Conservation (phyloP, 1,140 invertebrate genomes). For the Gonatopus flavifemur region DNA sequence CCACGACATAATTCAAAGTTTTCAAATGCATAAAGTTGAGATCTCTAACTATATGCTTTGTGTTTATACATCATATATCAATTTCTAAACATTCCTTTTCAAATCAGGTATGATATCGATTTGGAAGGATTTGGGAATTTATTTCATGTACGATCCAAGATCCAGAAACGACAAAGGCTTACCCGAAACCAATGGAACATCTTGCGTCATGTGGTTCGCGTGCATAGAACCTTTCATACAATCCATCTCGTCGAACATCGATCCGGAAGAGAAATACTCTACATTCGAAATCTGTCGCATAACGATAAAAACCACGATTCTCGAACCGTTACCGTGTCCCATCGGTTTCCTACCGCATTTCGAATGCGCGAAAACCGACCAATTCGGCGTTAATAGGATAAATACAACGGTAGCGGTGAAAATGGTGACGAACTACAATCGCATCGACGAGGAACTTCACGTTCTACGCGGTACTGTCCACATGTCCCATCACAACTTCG, state of each 20-base stretch:
- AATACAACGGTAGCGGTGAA: slow-evolving; percentile 26
- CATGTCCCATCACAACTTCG: slow-evolving; percentile 28
- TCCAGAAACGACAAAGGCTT: slow-evolving; percentile 30
- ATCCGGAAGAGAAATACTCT: slow-evolving; percentile 36
- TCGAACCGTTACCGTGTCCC: slow-evolving; percentile 41
- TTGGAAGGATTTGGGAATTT: slow-evolving; percentile 47
- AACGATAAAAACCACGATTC: slow-evolving; percentile 34
- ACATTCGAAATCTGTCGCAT: slow-evolving; percentile 37
- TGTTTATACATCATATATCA: no score
- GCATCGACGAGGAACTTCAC: slow-evolving; percentile 33
- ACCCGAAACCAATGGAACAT: slow-evolving; percentile 21
- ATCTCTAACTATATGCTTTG: no score
- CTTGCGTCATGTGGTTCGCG: slow-evolving; percentile 48
- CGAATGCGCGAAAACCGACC: slow-evolving; percentile 22
- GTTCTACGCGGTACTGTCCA: slow-evolving; percentile 32
- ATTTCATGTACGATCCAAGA: slow-evolving; percentile 46
- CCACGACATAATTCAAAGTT: no score
- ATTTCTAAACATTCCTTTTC: no score
- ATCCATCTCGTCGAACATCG: slow-evolving; percentile 33
- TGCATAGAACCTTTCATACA: slow-evolving; percentile 42
- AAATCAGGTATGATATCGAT: slow-evolving; percentile 29
- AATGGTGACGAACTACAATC: slow-evolving; percentile 18
- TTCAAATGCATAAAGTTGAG: no score
- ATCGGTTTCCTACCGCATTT: slow-evolving; percentile 30
- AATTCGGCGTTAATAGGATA: slow-evolving; percentile 18